These are phyloP conservation scores for Neomonachus schauinslandi DNA, from an alignment of 2,113 vertebrate genomes.

Conservation along the genomic window DNA sequence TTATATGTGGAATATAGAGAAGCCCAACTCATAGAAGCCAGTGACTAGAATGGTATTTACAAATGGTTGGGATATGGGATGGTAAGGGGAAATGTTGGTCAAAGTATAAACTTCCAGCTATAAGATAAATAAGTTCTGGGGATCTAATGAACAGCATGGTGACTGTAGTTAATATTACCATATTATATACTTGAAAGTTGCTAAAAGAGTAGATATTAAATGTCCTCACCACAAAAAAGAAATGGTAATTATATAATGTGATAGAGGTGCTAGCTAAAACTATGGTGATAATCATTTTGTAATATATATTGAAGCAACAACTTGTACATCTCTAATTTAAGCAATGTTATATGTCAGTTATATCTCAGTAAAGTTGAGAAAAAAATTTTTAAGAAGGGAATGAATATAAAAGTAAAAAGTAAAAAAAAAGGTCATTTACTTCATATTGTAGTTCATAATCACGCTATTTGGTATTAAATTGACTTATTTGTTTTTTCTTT, in stretches of 20 bases:
- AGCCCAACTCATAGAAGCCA: not conserved
- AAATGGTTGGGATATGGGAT: not conserved
- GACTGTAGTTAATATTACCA: not conserved
- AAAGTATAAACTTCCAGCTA: not conserved
- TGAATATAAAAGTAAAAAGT: not conserved
- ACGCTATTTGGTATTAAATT: not conserved
- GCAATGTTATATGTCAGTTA: not conserved
- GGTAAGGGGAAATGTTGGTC: not conserved
- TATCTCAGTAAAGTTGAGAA: not conserved
- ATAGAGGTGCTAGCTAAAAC: not conserved
- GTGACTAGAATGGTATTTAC: not conserved
- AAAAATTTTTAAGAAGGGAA: not conserved
- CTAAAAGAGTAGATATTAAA: not conserved
- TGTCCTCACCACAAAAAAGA: not conserved
- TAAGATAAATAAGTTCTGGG: not conserved
- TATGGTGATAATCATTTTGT: not conserved
- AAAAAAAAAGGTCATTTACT: not conserved
- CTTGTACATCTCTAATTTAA: not conserved
- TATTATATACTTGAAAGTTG: not conserved
- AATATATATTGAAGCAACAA: not conserved
- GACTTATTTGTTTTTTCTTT: not conserved
- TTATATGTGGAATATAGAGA: not conserved
- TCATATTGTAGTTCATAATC: not conserved
- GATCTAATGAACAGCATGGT: not conserved
- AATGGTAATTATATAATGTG: not conserved